Evolutionary conservation across 2,888 invertebrate genomes (phyloP).

Genomic region (Melikaiella ostensackeni): DNA sequence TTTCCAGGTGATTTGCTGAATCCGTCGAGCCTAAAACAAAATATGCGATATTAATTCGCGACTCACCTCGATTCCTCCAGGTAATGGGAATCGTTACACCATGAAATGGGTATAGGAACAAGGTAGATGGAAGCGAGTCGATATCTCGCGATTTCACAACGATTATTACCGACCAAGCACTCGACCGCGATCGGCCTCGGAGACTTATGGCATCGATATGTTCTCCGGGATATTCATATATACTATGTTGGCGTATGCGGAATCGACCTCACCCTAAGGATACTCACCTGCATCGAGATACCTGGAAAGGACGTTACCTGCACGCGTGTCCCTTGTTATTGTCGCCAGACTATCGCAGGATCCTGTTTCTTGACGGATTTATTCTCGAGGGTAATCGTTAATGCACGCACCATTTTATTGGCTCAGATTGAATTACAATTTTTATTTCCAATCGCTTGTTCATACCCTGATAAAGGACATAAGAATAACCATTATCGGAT

Average conservation of each 20-base stretch:
- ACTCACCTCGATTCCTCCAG: constrained; percentile 43
- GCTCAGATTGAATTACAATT: constrained; percentile 26
- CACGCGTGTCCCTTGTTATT: constrained; percentile 33
- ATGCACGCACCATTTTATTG: constrained; percentile 14
- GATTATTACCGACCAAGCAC: constrained; percentile 52
- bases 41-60: constrained; percentile 55
- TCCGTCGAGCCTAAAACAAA: constrained; percentile 55
- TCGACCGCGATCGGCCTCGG: no score
- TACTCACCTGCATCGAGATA: constrained; percentile 51
- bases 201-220: constrained; percentile 7
- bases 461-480: background rate
- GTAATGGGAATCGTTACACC: constrained; percentile 53
- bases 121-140: constrained; percentile 48
- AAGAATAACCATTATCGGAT: background rate
- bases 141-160: constrained; percentile 46
- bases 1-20: constrained; percentile 51
- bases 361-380: constrained; percentile 39
- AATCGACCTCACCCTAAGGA: constrained; percentile 43
- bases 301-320: constrained; percentile 40
- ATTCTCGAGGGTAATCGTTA: constrained; percentile 23
- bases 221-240: background rate
- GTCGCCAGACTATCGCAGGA: constrained; percentile 28
- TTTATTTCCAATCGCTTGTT: background rate
- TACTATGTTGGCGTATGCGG: background rate
- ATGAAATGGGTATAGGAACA: constrained; percentile 41